phyloP scores from a whole-genome alignment of 2,888 invertebrate species.

The Atethmia centrago region DNA sequence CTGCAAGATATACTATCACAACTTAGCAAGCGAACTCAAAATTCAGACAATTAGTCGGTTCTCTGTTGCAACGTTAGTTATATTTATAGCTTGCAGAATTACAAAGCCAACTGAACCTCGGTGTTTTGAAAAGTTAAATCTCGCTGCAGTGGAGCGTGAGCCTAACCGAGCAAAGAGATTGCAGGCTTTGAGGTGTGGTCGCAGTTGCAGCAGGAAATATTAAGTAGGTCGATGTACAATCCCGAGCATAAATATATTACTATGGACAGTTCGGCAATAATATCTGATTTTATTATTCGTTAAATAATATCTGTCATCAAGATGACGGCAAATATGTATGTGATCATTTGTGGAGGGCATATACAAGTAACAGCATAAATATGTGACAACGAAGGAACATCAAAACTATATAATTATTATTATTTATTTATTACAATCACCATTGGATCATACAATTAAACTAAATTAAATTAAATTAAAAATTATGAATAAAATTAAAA shows the following conservation, averaged over 20 bases:
- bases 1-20: background rate
- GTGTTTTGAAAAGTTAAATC: slow-evolving; percentile 70
- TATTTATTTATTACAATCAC: no score
- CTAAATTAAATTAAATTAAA: no score
- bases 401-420: background rate
- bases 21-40: background rate
- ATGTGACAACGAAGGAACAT: background rate
- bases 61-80: slow-evolving; percentile 37
- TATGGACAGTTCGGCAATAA: background rate
- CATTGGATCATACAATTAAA: no score
- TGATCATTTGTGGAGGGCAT: background rate
- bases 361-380: background rate
- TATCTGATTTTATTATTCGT: background rate
- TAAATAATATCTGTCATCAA: background rate
- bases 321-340: background rate
- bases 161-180: slow-evolving; percentile 69
- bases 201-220: slow-evolving; percentile 35
- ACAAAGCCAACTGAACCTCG: slow-evolving; percentile 53
- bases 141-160: slow-evolving; percentile 60
- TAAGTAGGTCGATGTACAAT: background rate
- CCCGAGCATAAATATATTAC: background rate
- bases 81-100: slow-evolving; percentile 48
- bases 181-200: slow-evolving; percentile 57
- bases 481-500: no score
- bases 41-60: slow-evolving; percentile 24